Percentiles rank a stretch among this genome's conserved stretches.
These are phyloP conservation scores for Uropetala carovei DNA, from an alignment of 2,888 invertebrate genomes.

Conservation along the genomic window DNA sequence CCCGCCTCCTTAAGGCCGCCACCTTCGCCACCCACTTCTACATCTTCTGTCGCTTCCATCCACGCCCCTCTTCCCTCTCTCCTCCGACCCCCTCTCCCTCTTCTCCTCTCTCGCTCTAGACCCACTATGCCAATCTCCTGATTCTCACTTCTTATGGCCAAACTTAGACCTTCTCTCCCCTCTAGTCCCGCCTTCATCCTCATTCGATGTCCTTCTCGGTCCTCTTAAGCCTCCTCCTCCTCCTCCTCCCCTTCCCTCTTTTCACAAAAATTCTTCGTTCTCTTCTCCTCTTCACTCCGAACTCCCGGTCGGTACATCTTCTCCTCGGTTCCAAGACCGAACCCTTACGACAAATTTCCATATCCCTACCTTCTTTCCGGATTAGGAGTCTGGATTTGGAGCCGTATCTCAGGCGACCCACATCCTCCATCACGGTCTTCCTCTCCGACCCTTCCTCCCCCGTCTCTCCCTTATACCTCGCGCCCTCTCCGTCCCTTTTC, in stretches of 20 bases:
- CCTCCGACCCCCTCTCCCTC: background rate
- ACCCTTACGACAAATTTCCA: constrained; percentile 62
- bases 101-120: constrained; percentile 7
- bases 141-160: constrained; percentile 53
- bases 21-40: background rate
- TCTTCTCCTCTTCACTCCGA: background rate
- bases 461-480: background rate
- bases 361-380: constrained; percentile 59
- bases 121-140: constrained; percentile 33
- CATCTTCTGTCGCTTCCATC: background rate
- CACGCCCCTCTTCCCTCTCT: background rate
- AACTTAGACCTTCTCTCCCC: constrained; percentile 10
- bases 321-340: constrained; percentile 45
- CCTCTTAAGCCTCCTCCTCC: background rate
- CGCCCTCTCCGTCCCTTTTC: too few species aligned
- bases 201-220: background rate
- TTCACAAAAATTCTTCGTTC: background rate
- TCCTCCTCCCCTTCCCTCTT: background rate
- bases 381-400: constrained; percentile 53
- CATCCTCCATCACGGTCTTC: constrained; percentile 54
- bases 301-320: background rate
- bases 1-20: background rate
- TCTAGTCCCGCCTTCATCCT: background rate
- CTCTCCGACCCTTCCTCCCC: background rate
- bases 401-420: constrained; percentile 58